Conservation (phyloP, 37 sponge, comb jelly and placozoan genomes). For the Ephydatia muelleri region DNA sequence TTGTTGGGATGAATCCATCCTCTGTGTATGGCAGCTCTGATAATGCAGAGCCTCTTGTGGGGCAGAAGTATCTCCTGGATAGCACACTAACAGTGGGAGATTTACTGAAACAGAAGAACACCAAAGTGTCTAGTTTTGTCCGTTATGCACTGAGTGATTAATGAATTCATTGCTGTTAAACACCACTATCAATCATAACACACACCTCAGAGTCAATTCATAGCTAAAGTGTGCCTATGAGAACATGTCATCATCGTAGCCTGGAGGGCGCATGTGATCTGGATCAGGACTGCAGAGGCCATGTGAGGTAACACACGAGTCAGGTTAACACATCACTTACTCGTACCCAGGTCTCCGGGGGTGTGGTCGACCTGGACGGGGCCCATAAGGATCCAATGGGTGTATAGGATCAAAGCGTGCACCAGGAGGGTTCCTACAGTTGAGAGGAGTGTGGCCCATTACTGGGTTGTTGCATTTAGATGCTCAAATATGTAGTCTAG, state of each 20-base stretch:
- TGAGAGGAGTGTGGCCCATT: background rate
- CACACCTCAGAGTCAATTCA: background rate
- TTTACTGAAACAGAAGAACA: slow-evolving; percentile 32
- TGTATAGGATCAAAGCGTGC: slow-evolving; percentile 66
- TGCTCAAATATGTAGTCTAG: too few relatives aligned
- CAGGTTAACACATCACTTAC: background rate
- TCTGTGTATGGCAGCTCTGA: slow-evolving; percentile 2
- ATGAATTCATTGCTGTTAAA: background rate
- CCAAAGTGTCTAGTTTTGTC: slow-evolving; percentile 51
- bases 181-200: background rate
- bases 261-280: slow-evolving; percentile 80
- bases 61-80: slow-evolving; percentile 68
- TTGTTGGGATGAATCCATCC: slow-evolving; percentile 66
- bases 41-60: slow-evolving; percentile 14
- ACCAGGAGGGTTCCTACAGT: slow-evolving; percentile 48
- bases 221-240: too few relatives aligned
- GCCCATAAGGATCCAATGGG: slow-evolving; percentile 35
- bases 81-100: slow-evolving; percentile 44
- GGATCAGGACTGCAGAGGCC: slow-evolving; percentile 49
- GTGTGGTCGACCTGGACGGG: slow-evolving; percentile 3
- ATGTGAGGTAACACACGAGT: background rate
- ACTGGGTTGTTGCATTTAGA: too few relatives aligned
- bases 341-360: background rate
- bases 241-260: slow-evolving; percentile 75
- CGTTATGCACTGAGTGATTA: slow-evolving; percentile 67